A percentile compares a stretch with the other conserved stretches of the same genome.
phyloP scores from a whole-genome alignment of 2,113 vertebrate genomes.

The zebrafish (Danio rerio) region GRCz12tu NC_133193.1:25235001-25235500 shows the following conservation, averaged over 20 bases:
- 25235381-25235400: conserved; percentile 29
- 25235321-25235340: neutral
- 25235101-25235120: no score
- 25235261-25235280: neutral
- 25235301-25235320: neutral
- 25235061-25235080: no score
- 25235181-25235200: no score
- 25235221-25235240: no score
- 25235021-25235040: neutral
- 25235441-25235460: conserved; percentile 43
- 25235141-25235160: no score
- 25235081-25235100: no score
- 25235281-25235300: neutral
- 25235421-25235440: conserved; percentile 45
- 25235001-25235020: neutral
- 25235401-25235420: conserved; percentile 29
- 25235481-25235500: conserved; percentile 51
- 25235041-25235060: no score
- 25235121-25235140: no score
- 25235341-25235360: neutral
- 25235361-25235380: neutral
- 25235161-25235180: no score
- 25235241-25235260: no score
- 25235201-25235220: no score
- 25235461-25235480: conserved; percentile 44